These are phyloP conservation scores for Orthonychiurus folsomi DNA, from an alignment of 2,888 invertebrate genomes.

Conservation along the genomic window DNA sequence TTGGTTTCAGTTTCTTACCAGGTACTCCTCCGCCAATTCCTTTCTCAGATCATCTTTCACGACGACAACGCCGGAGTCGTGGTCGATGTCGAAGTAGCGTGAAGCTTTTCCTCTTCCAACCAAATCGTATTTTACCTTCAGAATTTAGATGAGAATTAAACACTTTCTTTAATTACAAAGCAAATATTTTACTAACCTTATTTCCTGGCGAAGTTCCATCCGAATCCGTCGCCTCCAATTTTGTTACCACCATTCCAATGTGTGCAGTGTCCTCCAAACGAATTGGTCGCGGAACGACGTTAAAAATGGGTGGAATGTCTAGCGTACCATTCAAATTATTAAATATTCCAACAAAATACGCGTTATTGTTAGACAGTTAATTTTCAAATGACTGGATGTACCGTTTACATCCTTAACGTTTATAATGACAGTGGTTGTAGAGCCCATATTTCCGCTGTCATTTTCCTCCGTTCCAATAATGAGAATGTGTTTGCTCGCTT, in stretches of 20 bases:
- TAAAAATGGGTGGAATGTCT: conserved; percentile 81
- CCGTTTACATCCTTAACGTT: conserved; percentile 45
- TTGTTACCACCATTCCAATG: conserved; percentile 70
- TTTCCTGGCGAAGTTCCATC: conserved; percentile 81
- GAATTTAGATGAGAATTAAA: conserved; percentile 11
- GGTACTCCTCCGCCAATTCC: conserved; percentile 78
- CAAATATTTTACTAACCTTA: conserved; percentile 48
- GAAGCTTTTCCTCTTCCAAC: conserved; percentile 70
- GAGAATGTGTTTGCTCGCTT: conserved; percentile 61
- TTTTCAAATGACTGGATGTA: background rate
- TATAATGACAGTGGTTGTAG: conserved; percentile 64
- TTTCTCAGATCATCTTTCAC: conserved; percentile 75
- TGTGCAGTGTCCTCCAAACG: conserved; percentile 73
- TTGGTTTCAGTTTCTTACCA: no score
- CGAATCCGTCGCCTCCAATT: conserved; percentile 63
- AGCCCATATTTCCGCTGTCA: conserved; percentile 56
- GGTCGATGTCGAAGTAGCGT: conserved; percentile 79
- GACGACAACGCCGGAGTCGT: conserved; percentile 68
- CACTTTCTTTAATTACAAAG: background rate
- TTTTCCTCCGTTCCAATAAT: conserved; percentile 78
- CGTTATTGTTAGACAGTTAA: background rate
- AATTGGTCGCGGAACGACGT: conserved; percentile 69
- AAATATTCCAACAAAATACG: conserved; percentile 19
- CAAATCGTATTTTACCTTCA: conserved; percentile 56
- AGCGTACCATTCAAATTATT: no score